A percentile compares a stretch with the other conserved stretches of the same genome.
These are phyloP conservation scores for Urocynchramus pylzowi DNA, from an alignment of 2,113 vertebrate genomes.

Conservation along the genomic window DNA sequence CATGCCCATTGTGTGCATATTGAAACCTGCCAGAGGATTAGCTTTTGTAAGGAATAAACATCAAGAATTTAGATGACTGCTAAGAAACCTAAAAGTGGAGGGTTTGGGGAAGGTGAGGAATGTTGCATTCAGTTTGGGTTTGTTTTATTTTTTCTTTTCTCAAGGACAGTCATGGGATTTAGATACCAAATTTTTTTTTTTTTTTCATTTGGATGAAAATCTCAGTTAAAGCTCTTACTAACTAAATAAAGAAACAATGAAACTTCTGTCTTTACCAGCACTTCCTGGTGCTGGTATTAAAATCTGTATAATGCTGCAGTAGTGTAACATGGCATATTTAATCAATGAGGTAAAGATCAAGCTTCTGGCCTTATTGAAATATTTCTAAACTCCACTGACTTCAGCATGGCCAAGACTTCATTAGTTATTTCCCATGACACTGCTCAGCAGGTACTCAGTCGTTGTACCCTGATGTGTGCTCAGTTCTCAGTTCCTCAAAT, in stretches of 20 bases:
- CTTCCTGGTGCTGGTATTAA: no score
- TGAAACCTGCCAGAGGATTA: background rate
- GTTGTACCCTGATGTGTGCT: fast-evolving
- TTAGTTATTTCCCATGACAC: background rate
- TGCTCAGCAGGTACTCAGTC: background rate
- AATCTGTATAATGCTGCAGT: background rate
- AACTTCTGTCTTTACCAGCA: background rate
- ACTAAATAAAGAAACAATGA: background rate
- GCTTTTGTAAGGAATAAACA: background rate
- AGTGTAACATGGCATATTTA: background rate
- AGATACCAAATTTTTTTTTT: fast-evolving
- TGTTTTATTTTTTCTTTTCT: background rate
- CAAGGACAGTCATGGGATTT: background rate
- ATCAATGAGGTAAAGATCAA: background rate
- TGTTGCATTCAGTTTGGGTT: background rate
- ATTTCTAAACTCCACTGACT: background rate
- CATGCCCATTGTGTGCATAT: background rate
- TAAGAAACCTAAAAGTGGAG: background rate
- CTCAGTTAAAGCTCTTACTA: background rate
- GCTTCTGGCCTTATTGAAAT: background rate
- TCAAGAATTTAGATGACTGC: background rate
- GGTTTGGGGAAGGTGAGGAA: fast-evolving
- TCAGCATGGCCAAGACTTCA: background rate
- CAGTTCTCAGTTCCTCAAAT: background rate
- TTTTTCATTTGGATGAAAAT: background rate